These are phyloP conservation scores for Pseudopipra pipra DNA, from an alignment of 2,113 vertebrate species.

Conservation along the genomic window DNA sequence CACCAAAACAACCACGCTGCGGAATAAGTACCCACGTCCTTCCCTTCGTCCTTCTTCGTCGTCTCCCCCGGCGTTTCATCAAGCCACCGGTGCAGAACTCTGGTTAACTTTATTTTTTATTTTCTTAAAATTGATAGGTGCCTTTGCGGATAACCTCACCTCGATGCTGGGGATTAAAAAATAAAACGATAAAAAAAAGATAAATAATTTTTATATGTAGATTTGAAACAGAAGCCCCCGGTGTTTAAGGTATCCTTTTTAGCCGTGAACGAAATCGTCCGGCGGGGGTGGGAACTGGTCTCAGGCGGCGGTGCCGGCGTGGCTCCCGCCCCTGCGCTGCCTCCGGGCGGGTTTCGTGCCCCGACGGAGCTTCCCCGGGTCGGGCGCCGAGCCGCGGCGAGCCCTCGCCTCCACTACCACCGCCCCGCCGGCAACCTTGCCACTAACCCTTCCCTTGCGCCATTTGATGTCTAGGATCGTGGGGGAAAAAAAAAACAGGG, in stretches of 20 bases:
- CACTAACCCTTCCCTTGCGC: constrained; percentile 72
- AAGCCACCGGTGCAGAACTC: constrained; percentile 84
- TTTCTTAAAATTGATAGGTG: constrained; percentile 88
- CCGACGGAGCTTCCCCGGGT: not conserved
- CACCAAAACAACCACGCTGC: not conserved
- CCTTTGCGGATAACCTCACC: constrained; percentile 96
- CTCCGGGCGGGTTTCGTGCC: not conserved
- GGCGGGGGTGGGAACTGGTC: not conserved
- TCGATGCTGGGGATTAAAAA: constrained; percentile 74
- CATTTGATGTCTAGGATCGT: constrained; percentile 24
- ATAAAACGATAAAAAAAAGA: constrained; percentile 3
- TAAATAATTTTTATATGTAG: constrained; percentile 82
- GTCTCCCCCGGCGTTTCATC: constrained; percentile 17
- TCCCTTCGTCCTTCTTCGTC: not conserved
- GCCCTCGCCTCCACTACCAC: not conserved
- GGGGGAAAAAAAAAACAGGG: constrained; percentile 7
- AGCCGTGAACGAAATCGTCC: not conserved
- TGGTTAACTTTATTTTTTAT: constrained; percentile 80
- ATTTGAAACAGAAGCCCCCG: constrained; percentile 61
- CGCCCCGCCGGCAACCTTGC: constrained; percentile 57
- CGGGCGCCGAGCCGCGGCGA: not conserved
- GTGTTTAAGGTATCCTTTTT: constrained; percentile 72
- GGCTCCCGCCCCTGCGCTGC: not conserved
- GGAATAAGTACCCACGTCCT: not conserved
- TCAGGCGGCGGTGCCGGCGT: not conserved